phyloP scores from a whole-genome alignment of 37 sponge, comb jelly and placozoan species.

The Lycopodina hypogea region DNA sequence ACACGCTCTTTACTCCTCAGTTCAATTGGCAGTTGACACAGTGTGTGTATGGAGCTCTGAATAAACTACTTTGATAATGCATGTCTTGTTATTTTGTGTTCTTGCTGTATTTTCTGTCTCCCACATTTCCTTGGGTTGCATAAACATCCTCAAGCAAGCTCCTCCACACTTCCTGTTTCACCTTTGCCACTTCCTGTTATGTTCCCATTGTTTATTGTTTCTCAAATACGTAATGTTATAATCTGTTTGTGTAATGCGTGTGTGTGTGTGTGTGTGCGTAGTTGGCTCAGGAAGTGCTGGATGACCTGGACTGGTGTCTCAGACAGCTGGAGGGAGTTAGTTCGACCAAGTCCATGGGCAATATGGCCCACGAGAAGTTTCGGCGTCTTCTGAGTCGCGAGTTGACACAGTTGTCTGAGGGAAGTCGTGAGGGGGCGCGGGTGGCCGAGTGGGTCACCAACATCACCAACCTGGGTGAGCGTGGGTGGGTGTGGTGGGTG shows the following conservation, averaged over 20 bases:
- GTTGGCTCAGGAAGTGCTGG: constrained; percentile 55
- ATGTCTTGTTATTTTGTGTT: too few relatives aligned
- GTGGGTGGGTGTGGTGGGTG: constrained; percentile 23
- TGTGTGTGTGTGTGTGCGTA: neutral
- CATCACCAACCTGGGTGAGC: constrained; percentile 36
- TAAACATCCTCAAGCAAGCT: constrained; percentile 1
- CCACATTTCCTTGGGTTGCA: neutral
- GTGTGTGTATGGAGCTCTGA: too few relatives aligned
- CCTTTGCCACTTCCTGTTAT: neutral
- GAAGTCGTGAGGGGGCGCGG: constrained; percentile 52
- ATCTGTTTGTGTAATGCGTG: neutral
- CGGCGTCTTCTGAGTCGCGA: constrained; percentile 56
- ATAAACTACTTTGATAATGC: too few relatives aligned
- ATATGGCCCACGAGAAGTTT: constrained; percentile 86
- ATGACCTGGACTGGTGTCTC: constrained; percentile 86
- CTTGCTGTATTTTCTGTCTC: neutral
- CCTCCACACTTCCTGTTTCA: constrained; percentile 3
- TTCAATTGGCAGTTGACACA: too few relatives aligned
- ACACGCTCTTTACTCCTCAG: too few relatives aligned
- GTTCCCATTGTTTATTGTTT: too few relatives aligned
- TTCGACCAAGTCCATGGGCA: constrained; percentile 80
- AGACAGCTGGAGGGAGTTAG: constrained; percentile 78
- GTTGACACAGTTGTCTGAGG: constrained; percentile 66
- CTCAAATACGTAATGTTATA: neutral
- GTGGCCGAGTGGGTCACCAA: constrained; percentile 68